These are phyloP conservation scores for Colletes latitarsis DNA, from an alignment of 1,140 invertebrate genomes.

Conservation along the genomic window DNA sequence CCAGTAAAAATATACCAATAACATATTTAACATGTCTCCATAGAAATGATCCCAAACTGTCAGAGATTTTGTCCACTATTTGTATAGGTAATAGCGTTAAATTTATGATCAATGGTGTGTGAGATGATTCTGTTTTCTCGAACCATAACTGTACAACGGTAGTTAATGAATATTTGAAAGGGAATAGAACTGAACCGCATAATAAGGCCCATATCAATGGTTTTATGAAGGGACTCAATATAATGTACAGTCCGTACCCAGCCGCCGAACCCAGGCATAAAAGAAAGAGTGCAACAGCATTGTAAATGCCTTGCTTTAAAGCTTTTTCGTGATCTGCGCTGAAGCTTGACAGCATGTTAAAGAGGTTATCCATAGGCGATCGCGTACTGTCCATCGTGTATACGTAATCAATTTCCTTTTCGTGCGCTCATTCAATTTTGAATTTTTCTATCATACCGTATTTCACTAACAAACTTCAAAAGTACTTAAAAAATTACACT, in stretches of 20 bases:
- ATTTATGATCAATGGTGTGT: constrained; percentile 85
- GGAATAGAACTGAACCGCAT: constrained; percentile 94
- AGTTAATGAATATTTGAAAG: constrained; percentile 90
- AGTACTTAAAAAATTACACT: not conserved
- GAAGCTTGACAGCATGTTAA: constrained; percentile 75
- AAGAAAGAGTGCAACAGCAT: constrained; percentile 89
- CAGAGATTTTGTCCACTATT: constrained; percentile 86
- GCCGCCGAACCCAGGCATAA: constrained; percentile 85
- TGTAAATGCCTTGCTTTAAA: constrained; percentile 93
- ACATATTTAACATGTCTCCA: constrained; percentile 84
- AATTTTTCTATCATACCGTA: not conserved
- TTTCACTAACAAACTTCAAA: not conserved
- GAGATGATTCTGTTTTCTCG: constrained; percentile 82
- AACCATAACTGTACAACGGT: constrained; percentile 88
- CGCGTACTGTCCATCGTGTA: constrained; percentile 66
- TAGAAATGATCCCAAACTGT: constrained; percentile 85
- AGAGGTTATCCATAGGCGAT: constrained; percentile 78
- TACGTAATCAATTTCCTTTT: constrained; percentile 28
- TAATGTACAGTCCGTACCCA: constrained; percentile 90
- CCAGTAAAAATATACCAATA: constrained; percentile 66
- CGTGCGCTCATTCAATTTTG: constrained; percentile 31
- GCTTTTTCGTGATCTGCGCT: constrained; percentile 86
- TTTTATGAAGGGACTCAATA: constrained; percentile 94
- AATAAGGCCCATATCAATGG: constrained; percentile 96
- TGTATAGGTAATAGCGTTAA: constrained; percentile 88